Evolutionary conservation across 2,113 vertebrate species (phyloP), one percentile per base, ranked within the genome.

Genomic region (Xiphophorus maculatus): DNA sequence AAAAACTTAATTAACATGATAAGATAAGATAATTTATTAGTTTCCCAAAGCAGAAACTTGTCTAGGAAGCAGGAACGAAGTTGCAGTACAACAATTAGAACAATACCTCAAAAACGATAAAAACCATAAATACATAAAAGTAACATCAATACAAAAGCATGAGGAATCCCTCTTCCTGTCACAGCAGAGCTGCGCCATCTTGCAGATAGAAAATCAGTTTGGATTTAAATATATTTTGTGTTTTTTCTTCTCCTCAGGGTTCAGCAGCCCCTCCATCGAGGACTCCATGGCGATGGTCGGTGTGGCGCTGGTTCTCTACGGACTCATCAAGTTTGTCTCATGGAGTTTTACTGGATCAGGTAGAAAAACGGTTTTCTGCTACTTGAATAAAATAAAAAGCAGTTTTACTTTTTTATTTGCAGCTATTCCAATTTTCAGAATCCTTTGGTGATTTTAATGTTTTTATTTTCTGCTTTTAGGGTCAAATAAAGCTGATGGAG

Each of bases 201-300:
- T 35, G 33, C 33, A 37, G 35, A 37, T 37, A 10, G 10, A 19
- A 54, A 54, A 54, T 22, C 19, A 64, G 17, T 33, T 65, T 11
- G 19, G 14, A 64, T 22, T 33, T 30, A 48, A 44, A 28, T 33
- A 10, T 4, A 40, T n/a, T 58, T 17, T 62, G 4, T 2, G 44
- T 48, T 48, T 48, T 71, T 62, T 35, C 69, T 37, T 0, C 63
- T 33, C 42, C 12, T 28, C 84, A 95, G 94, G 92, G 44, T 92
- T 94, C 78, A 91, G 87, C 22, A 58, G 84, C 71, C 94, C 93
- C 0, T 90, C 94, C 48, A 91, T 95, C 4, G 94, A 95, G 63
- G 94, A 95, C 87, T 95, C 94, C 0, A 95, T 95, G 94, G 93
- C 92, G 0, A 94, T 95, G 94, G 93, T 95, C 1, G 94, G 92